Evolutionary conservation across 2,888 invertebrate genomes (phyloP).

Genomic region (Orchestes rusci): DNA sequence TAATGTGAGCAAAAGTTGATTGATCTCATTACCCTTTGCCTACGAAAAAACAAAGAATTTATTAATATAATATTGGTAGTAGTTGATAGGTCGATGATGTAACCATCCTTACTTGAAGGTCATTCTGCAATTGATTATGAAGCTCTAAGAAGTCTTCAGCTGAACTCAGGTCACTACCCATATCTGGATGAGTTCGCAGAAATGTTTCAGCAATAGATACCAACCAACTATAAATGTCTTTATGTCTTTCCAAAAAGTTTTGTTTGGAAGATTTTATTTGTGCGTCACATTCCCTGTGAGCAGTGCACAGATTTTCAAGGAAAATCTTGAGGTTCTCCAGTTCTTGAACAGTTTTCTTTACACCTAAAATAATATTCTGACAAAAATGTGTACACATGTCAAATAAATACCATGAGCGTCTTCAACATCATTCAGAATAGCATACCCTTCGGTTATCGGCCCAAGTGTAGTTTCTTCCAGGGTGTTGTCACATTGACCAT

Average conservation of each 20-base stretch:
- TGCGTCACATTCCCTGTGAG: conserved; percentile 61
- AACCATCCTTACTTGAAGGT: conserved; percentile 54
- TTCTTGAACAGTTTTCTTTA: conserved; percentile 60
- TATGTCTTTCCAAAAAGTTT: conserved; percentile 61
- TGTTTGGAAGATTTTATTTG: conserved; percentile 62
- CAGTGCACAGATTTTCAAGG: conserved; percentile 55
- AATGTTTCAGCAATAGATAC: conserved; percentile 65
- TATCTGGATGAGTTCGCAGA: conserved; percentile 62
- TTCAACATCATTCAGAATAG: conserved; percentile 61
- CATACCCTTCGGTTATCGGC: conserved; percentile 64
- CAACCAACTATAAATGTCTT: conserved; percentile 66
- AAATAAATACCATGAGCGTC: background rate
- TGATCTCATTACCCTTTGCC: conserved; percentile 62
- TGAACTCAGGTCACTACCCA: conserved; percentile 61
- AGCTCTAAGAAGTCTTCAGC: conserved; percentile 67
- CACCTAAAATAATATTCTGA: no score
- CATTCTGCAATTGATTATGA: conserved; percentile 65
- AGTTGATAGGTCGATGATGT: background rate
- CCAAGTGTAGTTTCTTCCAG: conserved; percentile 60
- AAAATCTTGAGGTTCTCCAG: conserved; percentile 66
- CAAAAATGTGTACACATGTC: no score
- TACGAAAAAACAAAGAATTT: conserved; percentile 35
- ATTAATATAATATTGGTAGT: no score
- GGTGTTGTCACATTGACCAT: conserved; percentile 57
- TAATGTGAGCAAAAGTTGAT: conserved; percentile 55